Evolutionary conservation across 2,797 vertebrate species (phyloP), one percentile per base, ranked within the genome.

Genomic region (Esox masquinongy): DNA sequence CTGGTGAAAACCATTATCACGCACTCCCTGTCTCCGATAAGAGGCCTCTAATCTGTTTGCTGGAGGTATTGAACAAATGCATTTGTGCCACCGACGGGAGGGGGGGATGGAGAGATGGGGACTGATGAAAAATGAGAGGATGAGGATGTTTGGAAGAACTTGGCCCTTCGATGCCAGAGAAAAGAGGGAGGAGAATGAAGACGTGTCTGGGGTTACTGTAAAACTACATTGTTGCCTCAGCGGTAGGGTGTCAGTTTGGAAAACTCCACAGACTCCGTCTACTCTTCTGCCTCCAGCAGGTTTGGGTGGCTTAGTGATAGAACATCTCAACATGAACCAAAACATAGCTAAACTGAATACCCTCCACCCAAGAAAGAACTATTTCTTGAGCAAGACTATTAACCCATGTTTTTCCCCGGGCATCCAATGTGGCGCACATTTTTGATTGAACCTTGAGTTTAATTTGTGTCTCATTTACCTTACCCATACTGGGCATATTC

Each of bases 1-100:
- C 94, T 95, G 96, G 95, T 96, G 96, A 95, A 96, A 96, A 95
- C 96, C 96, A 96, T 97, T 97, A 97, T 97, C 96, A 96, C 94
- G 89, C 91, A 92, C 94, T 95, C 93, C 92, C 94, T 94, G 94
- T 94, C 94, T 93, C 93, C 90, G 96, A 97, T 96, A 97, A 96
- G 94, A 93, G 94, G 90, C 86, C 76, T 81, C 92, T 97, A 97
- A 97, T 97, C 96, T 97, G 95, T 96, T 96, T 95, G 95, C 95
- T 95, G 93, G 94, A 96, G 93, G 95, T 95, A 96, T 96, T 92
- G 95, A 97, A 95, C 94, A 93, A 95, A 96, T 92, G 94, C 95
- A 93, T 95, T 95, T 95, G 94, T 84, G 88, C 92, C 93, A 91
- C 83, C 84, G 92, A 94, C 80, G 59, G 74, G 43, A 39, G 49